phyloP scores from a whole-genome alignment of 2,113 vertebrate species.

The Grammomys dolichurus region DNA sequence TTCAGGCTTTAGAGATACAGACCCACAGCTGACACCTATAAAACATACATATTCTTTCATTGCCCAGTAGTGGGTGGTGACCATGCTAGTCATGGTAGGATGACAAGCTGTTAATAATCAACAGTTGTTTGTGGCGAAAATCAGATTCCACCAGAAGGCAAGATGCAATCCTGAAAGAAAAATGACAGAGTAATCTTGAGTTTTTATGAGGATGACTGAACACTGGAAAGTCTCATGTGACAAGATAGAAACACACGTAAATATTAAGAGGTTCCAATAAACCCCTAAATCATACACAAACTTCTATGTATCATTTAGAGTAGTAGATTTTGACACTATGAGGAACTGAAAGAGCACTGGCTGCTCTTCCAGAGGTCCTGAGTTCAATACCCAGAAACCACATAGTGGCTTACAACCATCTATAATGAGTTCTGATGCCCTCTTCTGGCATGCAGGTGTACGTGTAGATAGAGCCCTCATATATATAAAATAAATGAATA shows the following conservation, averaged over 20 bases:
- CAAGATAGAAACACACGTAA: constrained; percentile 23
- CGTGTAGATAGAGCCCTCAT: no score
- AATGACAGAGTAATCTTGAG: not conserved
- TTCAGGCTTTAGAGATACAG: not conserved
- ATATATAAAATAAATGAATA: no score
- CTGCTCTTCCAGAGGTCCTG: no score
- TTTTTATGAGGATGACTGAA: constrained; percentile 21
- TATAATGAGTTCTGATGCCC: no score
- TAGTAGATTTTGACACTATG: not conserved
- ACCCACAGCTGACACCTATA: not conserved
- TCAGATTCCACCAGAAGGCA: not conserved
- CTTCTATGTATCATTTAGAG: not conserved
- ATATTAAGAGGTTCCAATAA: not conserved
- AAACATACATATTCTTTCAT: not conserved
- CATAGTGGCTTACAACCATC: no score
- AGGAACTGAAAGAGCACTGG: not conserved
- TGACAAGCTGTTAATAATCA: constrained; percentile 20
- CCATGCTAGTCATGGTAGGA: not conserved
- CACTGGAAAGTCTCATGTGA: constrained; percentile 19
- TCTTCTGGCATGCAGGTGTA: no score
- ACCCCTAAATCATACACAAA: constrained; percentile 35
- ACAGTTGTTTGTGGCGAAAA: not conserved
- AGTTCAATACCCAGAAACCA: no score
- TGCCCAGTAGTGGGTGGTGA: not conserved
- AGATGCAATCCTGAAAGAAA: constrained; percentile 22